Evolutionary conservation across 2,888 invertebrate species (phyloP), one percentile per base, ranked within the genome.

Genomic region (Andricus quercusramuli): DNA sequence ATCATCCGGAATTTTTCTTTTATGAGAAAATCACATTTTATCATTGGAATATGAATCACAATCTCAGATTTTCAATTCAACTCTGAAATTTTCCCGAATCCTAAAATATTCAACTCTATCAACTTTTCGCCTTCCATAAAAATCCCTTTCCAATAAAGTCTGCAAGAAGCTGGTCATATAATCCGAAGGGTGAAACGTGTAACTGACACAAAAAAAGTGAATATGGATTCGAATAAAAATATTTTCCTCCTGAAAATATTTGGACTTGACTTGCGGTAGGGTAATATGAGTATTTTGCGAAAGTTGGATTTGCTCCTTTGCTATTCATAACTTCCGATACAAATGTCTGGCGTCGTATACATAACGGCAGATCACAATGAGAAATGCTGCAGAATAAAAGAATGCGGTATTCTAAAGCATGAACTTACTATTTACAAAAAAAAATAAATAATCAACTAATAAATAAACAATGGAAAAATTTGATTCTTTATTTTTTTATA

Each of bases 221-320:
- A 64, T 13, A 29, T 32, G 32, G 20, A 1, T 65, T 65, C n/a
- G 8, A 65, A 32, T 65, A 65, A 65, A 65, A 65, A 20, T 37
- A 65, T 32, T 32, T 8, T 37, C 37, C 8, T 9, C 8, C 9
- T 2, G 17, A 29, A 29, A 37, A 65, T 41, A 67, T 20, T 41
- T 67, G 15, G n/a, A 67, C 44, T 67, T 67, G 20, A 22, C 13
- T 67, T 44, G 3, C 22, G 4, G 22, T 65, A 37, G n/a, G 67
- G 20, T n/a, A 67, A 37, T 22, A 67, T 37, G n/a, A 56, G 56
- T 22, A 11, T n/a, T 67, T 1, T 13, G 22, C 11, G 5, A 13
- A n/a, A n/a, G 37, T 44, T 41, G 67, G 22, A 67, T 67, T 67
- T 67, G 22, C 67, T 67, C 22, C 22, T 68, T 68, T 68, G 29